Conservation (phyloP, 2,797 vertebrate genomes). For the Acrossocheilus fasciatus region DNA sequence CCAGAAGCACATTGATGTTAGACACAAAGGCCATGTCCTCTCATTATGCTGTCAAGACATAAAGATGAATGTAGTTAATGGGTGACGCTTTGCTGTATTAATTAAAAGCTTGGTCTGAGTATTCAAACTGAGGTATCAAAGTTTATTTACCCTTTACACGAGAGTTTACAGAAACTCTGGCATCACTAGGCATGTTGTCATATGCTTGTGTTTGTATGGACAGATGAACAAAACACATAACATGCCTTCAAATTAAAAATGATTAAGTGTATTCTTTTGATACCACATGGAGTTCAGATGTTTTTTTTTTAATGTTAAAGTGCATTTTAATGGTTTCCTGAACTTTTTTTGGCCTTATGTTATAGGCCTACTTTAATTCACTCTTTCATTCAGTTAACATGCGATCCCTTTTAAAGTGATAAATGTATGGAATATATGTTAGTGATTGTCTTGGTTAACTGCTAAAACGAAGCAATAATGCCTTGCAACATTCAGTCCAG, state of each 20-base stretch:
- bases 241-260: not conserved
- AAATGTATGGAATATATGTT: not conserved
- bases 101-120: constrained; percentile 49
- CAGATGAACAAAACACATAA: constrained; percentile 1
- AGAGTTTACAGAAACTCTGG: constrained; percentile 18
- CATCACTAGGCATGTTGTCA: not conserved
- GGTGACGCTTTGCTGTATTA: constrained; percentile 32
- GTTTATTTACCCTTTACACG: constrained; percentile 30
- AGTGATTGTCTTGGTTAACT: constrained; percentile 33
- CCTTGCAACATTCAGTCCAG: constrained; percentile 52
- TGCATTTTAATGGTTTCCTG: not conserved
- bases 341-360: not conserved
- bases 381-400: not conserved
- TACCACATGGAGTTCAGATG: not conserved
- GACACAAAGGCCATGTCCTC: constrained; percentile 35
- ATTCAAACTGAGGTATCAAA: constrained; percentile 34
- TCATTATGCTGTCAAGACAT: constrained; percentile 56
- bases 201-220: not conserved
- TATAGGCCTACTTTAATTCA: not conserved
- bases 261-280: not conserved
- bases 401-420: not conserved
- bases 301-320: not conserved
- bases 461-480: constrained; percentile 48
- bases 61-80: constrained; percentile 49
- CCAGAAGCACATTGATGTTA: constrained; percentile 45